Evolutionary conservation across 2,888 invertebrate genomes (phyloP).

Genomic region (Tineola bisselliella): DNA sequence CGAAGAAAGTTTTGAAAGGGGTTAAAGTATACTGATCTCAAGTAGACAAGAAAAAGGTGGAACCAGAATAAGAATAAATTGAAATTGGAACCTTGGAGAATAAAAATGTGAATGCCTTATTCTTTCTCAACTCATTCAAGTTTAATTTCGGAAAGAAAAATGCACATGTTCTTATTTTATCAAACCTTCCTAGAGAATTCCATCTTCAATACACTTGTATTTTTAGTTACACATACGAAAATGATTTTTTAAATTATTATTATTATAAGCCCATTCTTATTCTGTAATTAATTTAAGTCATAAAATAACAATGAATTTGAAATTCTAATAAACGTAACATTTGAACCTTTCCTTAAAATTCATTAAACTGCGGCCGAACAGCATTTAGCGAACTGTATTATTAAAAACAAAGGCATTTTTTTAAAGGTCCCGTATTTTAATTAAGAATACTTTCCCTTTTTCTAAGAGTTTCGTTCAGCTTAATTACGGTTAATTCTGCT

Average conservation of each 20-base stretch:
- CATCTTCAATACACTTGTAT: background rate
- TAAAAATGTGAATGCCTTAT: slow-evolving; percentile 9
- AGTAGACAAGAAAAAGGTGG: slow-evolving; percentile 58
- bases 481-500: slow-evolving; percentile 47
- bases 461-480: slow-evolving; percentile 42
- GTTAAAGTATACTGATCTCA: slow-evolving; percentile 50
- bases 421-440: slow-evolving; percentile 39
- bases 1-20: slow-evolving; percentile 53
- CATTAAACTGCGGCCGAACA: background rate
- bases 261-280: no score
- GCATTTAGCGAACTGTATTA: background rate
- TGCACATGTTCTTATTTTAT: background rate
- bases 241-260: background rate
- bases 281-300: no score
- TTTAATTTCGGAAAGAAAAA: background rate
- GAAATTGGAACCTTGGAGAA: slow-evolving; percentile 13
- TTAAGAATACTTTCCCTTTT: slow-evolving; percentile 42
- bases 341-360: background rate
- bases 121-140: slow-evolving; percentile 7
- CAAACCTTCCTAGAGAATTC: background rate
- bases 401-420: slow-evolving; percentile 47
- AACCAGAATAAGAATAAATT: slow-evolving; percentile 30
- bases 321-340: background rate
- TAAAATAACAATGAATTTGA: background rate
- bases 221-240: background rate